Percentiles rank a stretch among this genome's conserved stretches.
phyloP scores from a whole-genome alignment of 2,113 vertebrate genomes.

The Tympanuchus pallidicinctus region DNA sequence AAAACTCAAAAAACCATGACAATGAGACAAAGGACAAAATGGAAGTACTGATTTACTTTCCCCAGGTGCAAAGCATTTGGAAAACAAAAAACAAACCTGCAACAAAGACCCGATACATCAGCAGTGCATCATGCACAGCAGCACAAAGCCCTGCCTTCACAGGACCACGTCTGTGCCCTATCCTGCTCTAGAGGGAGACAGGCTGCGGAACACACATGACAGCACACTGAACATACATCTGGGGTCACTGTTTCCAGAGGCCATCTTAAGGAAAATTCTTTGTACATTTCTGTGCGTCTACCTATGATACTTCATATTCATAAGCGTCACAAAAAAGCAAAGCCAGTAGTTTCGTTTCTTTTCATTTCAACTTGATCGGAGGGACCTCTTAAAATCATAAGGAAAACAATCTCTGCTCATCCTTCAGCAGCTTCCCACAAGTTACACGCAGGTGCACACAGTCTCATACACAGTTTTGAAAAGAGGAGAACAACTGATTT shows the following conservation, averaged over 20 bases:
- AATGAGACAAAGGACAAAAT: background rate
- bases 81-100: background rate
- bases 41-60: background rate
- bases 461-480: background rate
- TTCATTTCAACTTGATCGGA: background rate
- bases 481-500: conserved; percentile 30
- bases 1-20: too few species aligned
- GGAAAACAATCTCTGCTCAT: background rate
- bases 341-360: background rate
- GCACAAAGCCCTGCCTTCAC: background rate
- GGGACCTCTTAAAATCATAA: background rate
- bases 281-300: accelerated
- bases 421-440: background rate
- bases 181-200: background rate
- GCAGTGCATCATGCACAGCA: accelerated
- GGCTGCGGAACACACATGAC: background rate
- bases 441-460: background rate
- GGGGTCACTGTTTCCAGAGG: background rate
- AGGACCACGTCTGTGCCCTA: background rate
- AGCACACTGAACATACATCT: background rate
- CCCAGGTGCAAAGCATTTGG: background rate
- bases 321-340: background rate
- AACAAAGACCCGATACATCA: background rate
- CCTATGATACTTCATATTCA: background rate
- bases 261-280: background rate